Evolutionary conservation across 1,140 invertebrate genomes (phyloP).

Genomic region (fruit fly (Drosophila melanogaster)): DNA sequence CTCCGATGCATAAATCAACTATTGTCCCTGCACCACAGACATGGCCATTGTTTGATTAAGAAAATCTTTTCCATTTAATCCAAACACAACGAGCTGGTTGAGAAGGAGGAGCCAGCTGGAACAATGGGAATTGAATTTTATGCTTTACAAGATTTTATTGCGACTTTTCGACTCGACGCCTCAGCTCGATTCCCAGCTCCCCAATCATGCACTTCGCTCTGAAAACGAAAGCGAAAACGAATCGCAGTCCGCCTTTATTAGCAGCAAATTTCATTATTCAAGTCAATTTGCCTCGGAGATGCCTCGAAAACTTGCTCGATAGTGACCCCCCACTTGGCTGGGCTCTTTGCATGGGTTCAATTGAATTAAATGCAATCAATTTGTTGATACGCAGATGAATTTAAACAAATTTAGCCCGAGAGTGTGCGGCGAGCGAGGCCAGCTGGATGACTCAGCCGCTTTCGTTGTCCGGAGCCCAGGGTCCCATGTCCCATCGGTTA

Average conservation of each 20-base stretch:
- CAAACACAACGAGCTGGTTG: slow-evolving; percentile 28
- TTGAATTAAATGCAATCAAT: slow-evolving; percentile 82
- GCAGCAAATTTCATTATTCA: slow-evolving; percentile 74
- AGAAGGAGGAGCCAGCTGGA: slow-evolving; percentile 11
- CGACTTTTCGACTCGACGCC: slow-evolving; percentile 64
- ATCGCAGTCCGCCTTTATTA: slow-evolving; percentile 48
- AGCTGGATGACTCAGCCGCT: slow-evolving; percentile 60
- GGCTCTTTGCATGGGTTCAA: slow-evolving; percentile 54
- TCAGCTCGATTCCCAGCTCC: slow-evolving; percentile 8
- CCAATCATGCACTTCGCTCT: slow-evolving; percentile 17
- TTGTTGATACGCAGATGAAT: slow-evolving; percentile 79
- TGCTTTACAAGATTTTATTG: slow-evolving; percentile 77
- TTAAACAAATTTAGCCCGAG: slow-evolving; percentile 72
- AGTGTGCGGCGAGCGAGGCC: slow-evolving; percentile 11
- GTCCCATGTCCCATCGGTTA: slow-evolving; percentile 20
- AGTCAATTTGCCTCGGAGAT: slow-evolving; percentile 67
- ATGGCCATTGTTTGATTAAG: slow-evolving; percentile 70
- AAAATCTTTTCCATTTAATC: slow-evolving; percentile 63
- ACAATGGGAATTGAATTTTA: slow-evolving; percentile 76
- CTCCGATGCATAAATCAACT: slow-evolving; percentile 73
- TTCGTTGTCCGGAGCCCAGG: slow-evolving; percentile 6
- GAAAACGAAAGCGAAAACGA: slow-evolving; percentile 26
- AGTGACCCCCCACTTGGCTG: slow-evolving; percentile 25
- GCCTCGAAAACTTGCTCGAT: slow-evolving; percentile 45
- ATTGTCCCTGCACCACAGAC: slow-evolving; percentile 26